A percentile compares a stretch with the other conserved stretches of the same genome.
Evolutionary conservation across 2,797 vertebrate species (phyloP).

Genomic region (Ciconia nigra): DNA sequence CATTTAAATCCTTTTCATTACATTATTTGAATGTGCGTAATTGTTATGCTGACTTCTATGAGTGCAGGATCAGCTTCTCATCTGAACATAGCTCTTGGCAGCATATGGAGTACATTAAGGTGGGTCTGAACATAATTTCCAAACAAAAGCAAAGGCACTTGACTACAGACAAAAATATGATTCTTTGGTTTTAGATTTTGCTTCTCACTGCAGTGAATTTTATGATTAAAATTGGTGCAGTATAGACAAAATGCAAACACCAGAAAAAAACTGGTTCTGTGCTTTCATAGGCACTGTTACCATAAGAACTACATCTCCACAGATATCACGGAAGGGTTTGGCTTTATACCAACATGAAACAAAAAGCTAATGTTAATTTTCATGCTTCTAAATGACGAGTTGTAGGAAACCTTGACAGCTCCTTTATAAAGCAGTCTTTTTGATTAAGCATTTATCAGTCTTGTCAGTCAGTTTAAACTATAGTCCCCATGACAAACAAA

Average conservation of each 20-base stretch:
- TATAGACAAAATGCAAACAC: background rate
- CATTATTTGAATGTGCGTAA: background rate
- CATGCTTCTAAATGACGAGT: background rate
- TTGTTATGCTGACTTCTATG: background rate
- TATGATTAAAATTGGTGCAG: background rate
- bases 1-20: background rate
- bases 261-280: background rate
- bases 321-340: background rate
- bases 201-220: background rate
- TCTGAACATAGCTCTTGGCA: background rate
- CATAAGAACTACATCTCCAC: background rate
- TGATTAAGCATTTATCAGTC: background rate
- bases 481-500: background rate
- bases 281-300: background rate
- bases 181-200: background rate
- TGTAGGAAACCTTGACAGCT: background rate
- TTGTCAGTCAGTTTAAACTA: background rate
- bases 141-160: background rate
- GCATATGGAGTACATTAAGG: background rate
- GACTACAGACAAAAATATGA: background rate
- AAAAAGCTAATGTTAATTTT: background rate
- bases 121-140: background rate
- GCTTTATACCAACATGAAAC: background rate
- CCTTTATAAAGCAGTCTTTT: background rate
- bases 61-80: background rate